These are phyloP conservation scores for Gortyna flavago DNA, from an alignment of 2,888 invertebrate genomes.

Conservation along the genomic window DNA sequence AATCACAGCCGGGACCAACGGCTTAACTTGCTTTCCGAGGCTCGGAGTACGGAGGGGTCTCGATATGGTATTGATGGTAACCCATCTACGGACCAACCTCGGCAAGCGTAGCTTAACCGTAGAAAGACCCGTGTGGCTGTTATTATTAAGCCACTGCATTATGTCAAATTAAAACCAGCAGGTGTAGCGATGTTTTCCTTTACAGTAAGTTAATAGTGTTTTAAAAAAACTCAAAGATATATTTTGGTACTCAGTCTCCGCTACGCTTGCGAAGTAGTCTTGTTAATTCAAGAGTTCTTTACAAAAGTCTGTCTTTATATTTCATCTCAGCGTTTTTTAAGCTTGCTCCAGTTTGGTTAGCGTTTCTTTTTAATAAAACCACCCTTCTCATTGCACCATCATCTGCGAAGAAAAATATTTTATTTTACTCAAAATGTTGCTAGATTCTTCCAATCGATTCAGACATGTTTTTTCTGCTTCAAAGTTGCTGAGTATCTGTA, in stretches of 20 bases:
- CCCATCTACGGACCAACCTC: not conserved
- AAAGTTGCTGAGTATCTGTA: not conserved
- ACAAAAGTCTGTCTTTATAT: conserved; percentile 8
- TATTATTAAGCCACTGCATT: not conserved
- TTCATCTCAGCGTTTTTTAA: conserved; percentile 1
- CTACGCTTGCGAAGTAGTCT: conserved; percentile 9
- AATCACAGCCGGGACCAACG: no score
- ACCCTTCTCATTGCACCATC: not conserved
- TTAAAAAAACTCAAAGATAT: not conserved
- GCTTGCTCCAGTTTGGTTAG: not conserved
- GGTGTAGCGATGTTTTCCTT: not conserved
- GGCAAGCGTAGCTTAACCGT: not conserved
- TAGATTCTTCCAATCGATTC: not conserved
- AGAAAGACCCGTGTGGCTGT: no score
- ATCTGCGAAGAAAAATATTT: not conserved
- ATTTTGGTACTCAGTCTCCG: not conserved
- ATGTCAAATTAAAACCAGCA: not conserved
- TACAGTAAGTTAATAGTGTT: not conserved
- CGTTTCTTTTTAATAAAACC: not conserved
- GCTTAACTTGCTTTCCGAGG: no score
- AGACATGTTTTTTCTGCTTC: not conserved
- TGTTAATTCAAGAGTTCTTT: conserved; percentile 31
- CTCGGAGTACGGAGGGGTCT: no score
- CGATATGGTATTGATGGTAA: no score
- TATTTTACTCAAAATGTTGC: not conserved